These are phyloP conservation scores for Deroplatys truncata DNA, from an alignment of 2,888 invertebrate species.

Conservation along the genomic window DNA sequence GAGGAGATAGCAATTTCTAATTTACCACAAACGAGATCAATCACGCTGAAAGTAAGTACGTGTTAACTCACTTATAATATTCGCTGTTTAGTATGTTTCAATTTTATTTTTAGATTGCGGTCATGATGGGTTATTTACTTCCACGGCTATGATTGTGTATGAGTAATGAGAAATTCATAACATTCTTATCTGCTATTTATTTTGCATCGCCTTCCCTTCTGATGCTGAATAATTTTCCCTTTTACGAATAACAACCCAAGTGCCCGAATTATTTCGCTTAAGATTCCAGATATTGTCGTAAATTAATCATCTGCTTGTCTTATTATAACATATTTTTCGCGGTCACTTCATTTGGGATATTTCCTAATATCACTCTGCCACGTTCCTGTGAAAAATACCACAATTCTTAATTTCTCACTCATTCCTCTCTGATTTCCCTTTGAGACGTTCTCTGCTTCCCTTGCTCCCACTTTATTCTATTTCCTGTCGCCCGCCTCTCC, in stretches of 20 bases:
- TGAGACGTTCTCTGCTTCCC: neutral
- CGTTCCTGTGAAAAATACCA: neutral
- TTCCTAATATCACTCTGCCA: neutral
- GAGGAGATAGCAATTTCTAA: no score
- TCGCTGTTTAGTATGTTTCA: no score
- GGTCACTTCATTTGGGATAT: neutral
- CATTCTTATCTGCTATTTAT: no score
- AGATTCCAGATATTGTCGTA: neutral
- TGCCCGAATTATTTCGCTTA: neutral
- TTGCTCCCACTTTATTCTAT: neutral
- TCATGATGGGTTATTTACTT: no score
- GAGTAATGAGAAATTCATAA: no score
- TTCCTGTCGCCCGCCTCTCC: neutral
- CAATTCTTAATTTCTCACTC: neutral
- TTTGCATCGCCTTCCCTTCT: neutral
- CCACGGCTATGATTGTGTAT: no score
- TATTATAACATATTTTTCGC: neutral
- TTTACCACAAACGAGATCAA: no score
- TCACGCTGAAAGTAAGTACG: no score
- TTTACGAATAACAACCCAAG: no score
- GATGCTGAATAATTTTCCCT: neutral
- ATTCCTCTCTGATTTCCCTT: neutral
- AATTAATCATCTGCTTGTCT: neutral
- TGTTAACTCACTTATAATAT: no score
- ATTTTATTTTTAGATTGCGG: no score